Base-by-base conservation (phyloP, 2,888 invertebrate species). In the Athalia circularis region DNA sequence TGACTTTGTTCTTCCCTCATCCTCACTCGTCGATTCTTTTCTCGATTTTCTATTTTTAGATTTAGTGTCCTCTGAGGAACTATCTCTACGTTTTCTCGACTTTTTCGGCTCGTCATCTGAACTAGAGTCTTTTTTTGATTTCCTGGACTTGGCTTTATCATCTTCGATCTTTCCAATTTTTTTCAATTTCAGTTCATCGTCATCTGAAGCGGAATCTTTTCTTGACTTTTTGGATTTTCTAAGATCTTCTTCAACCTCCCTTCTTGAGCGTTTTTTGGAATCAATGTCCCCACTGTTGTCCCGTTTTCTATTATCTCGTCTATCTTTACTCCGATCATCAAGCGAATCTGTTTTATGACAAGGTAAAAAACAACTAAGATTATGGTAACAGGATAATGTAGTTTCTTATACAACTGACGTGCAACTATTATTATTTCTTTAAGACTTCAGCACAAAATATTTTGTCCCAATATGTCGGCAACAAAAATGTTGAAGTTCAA, bases 91-190 rank as follows among this genome's bases (percentile, higher is more conserved):
- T 86, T 93, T 94, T 82, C 93, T 93, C 8, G 91, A 91, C 84
- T 93, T 93, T 84, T 93, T 93, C 43, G 91, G 91, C 74, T 92
- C 92, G 0, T 94, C 94, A 15, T 94, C 94, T 0, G 93, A 92
- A 77, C 93, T 92, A 77, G 93, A 93, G 79, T 91, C 91, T 62
- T 90, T 92, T 91, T 85, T 88, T 1, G 86, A 86, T 83, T 86
- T 90, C 47, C 87, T 86, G 4, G 88, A 86, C 68, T 86, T 86
- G 0, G 86, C 84, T 76, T 88, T 88, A 0, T 94, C 92, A 80
- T 94, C 91, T 79, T 87, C 84, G 72, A 77, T 80, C 81, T 85
- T 88, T 48, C 47, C 84, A 5, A 79, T 79, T 83, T 87, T 87
- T 82, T 90, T 88, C 72, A 85, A 82, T 84, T 86, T 87, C 45